Evolutionary conservation across 2,797 vertebrate genomes (phyloP).

Genomic region (Ambastaia sidthimunki): DNA sequence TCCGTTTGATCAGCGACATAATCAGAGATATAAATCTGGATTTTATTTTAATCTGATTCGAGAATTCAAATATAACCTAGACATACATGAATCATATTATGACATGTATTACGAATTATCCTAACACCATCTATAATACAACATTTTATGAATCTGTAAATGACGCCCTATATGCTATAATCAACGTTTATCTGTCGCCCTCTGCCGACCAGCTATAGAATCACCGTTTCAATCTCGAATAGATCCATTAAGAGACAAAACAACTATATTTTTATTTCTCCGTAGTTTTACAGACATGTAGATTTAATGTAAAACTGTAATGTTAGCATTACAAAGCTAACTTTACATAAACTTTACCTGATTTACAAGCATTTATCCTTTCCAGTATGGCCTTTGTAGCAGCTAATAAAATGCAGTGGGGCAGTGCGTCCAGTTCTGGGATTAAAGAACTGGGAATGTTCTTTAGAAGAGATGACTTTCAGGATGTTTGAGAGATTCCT

Average conservation of each 20-base stretch:
- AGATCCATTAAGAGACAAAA: not conserved
- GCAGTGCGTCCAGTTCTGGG: too few relatives aligned
- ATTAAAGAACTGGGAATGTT: too few relatives aligned
- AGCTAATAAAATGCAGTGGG: too few relatives aligned
- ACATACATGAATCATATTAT: not conserved
- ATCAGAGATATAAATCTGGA: not conserved
- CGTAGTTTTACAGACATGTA: not conserved
- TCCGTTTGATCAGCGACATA: too few relatives aligned
- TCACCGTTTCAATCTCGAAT: not conserved
- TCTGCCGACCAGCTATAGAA: constrained; percentile 4
- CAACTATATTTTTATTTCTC: not conserved
- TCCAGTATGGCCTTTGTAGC: too few relatives aligned
- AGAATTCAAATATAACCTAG: not conserved
- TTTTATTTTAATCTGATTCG: not conserved
- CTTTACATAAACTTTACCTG: not conserved
- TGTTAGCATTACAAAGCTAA: not conserved
- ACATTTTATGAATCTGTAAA: not conserved
- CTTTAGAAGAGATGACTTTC: constrained; percentile 90
- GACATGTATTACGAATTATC: not conserved
- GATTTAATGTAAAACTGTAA: not conserved
- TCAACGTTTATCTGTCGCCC: constrained; percentile 21
- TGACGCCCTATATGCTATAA: not conserved
- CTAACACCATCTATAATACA: not conserved
- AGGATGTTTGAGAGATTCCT: constrained; percentile 90
- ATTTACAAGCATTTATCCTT: too few relatives aligned